These are phyloP conservation scores for Channa argus DNA, from an alignment of 2,113 vertebrate genomes.

Conservation along the genomic window DNA sequence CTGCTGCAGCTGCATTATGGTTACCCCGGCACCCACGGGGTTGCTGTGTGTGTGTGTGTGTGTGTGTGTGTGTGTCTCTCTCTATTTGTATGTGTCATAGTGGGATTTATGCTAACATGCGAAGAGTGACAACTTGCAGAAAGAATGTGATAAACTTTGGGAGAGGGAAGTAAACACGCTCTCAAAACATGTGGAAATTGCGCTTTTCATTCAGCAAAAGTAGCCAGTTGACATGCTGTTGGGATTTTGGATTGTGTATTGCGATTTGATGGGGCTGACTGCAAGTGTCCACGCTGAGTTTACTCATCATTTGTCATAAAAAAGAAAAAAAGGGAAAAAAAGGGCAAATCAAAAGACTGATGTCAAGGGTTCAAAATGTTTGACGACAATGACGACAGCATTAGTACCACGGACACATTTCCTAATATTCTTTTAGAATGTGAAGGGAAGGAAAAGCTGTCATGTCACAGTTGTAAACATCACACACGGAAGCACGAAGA, in stretches of 20 bases:
- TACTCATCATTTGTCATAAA: conserved; percentile 1
- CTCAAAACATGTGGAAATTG: conserved; percentile 28
- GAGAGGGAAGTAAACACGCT: conserved; percentile 39
- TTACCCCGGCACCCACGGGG: conserved; percentile 58
- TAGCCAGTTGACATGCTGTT: conserved; percentile 27
- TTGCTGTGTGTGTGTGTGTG: conserved; percentile 19
- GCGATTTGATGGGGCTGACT: conserved; percentile 21
- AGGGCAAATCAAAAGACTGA: not conserved
- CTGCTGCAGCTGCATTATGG: conserved; percentile 74
- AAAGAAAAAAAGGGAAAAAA: not conserved
- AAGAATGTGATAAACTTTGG: conserved; percentile 56
- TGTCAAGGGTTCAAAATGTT: conserved; percentile 2
- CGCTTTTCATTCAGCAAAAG: conserved; percentile 11
- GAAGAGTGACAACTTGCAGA: conserved; percentile 71
- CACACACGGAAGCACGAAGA: conserved; percentile 16
- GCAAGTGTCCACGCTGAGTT: conserved; percentile 8
- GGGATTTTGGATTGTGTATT: conserved; percentile 35
- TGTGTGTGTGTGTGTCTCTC: conserved; percentile 15
- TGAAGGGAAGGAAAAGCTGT: conserved; percentile 40
- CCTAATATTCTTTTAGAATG: conserved; percentile 1
- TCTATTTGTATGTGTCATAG: conserved; percentile 25
- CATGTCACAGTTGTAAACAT: conserved; percentile 29
- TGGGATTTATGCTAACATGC: conserved; percentile 51
- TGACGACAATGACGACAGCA: not conserved
- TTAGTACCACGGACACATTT: not conserved